A percentile compares a stretch with the other conserved stretches of the same genome.
Evolutionary conservation across 1,140 invertebrate species (phyloP).

Genomic region (Drosophila chauvacae): DNA sequence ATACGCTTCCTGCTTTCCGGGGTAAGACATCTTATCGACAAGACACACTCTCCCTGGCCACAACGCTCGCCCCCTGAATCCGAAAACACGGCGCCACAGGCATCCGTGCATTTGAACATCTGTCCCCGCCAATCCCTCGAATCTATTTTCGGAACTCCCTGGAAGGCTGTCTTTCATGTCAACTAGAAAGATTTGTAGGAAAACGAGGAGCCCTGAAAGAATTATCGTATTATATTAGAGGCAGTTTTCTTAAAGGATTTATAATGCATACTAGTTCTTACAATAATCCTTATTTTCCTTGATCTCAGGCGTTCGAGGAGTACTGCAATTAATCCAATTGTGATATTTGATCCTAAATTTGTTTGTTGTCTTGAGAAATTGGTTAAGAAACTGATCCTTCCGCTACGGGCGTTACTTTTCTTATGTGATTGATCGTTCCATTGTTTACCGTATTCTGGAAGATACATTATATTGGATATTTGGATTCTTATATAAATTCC

Average conservation of each 20-base stretch:
- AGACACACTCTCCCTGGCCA: conserved; percentile 2
- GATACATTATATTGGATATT: conserved; percentile 4
- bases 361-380: neutral
- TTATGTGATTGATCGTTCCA: conserved; percentile 8
- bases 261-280: too few relatives aligned
- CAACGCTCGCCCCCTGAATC: conserved; percentile 2
- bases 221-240: too few relatives aligned
- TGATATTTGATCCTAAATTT: conserved; percentile 4
- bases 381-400: conserved; percentile 1
- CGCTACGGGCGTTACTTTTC: neutral
- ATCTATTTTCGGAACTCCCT: conserved; percentile 49
- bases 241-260: neutral
- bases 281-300: neutral
- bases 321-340: too few relatives aligned
- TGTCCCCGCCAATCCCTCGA: conserved; percentile 45
- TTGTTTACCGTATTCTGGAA: neutral
- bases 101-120: conserved; percentile 40
- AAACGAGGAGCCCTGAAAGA: neutral
- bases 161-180: conserved; percentile 25
- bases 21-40: conserved; percentile 66
- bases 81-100: conserved; percentile 23
- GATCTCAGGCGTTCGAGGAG: neutral
- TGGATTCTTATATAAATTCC: conserved; percentile 1
- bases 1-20: conserved; percentile 84
- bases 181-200: conserved; percentile 17